Evolutionary conservation across 2,888 invertebrate species (phyloP).

Genomic region (Pteria penguin): DNA sequence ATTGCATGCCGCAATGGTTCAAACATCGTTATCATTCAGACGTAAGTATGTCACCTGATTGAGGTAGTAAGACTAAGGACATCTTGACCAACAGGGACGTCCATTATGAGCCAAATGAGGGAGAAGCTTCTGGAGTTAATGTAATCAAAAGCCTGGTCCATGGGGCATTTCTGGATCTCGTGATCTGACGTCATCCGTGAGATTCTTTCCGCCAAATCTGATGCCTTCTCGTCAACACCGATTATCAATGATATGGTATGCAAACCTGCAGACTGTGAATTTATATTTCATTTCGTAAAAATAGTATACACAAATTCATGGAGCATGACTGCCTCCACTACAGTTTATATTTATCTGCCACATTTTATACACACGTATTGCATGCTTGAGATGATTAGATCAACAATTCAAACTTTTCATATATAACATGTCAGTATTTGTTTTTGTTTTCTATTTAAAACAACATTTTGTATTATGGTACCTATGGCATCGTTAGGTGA

Average conservation of each 20-base stretch:
- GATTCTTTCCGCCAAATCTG: slow-evolving; percentile 31
- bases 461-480: too few species aligned
- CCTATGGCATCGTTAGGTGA: too few species aligned
- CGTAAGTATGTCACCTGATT: slow-evolving; percentile 41
- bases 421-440: too few species aligned
- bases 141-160: slow-evolving; percentile 46
- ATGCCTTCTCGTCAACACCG: slow-evolving; percentile 23
- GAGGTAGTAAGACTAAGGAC: slow-evolving; percentile 52
- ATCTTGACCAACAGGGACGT: slow-evolving; percentile 50
- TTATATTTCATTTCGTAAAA: too few species aligned
- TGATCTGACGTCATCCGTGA: slow-evolving; percentile 47
- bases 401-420: too few species aligned
- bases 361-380: too few species aligned
- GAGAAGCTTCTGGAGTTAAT: slow-evolving; percentile 50
- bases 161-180: slow-evolving; percentile 44
- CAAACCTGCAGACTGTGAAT: slow-evolving; percentile 23
- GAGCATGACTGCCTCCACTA: too few species aligned
- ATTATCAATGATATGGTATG: slow-evolving; percentile 44
- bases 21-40: neutral
- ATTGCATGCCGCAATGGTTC: neutral
- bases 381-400: too few species aligned
- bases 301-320: too few species aligned
- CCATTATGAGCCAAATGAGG: slow-evolving; percentile 59
- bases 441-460: too few species aligned
- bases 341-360: too few species aligned